phyloP scores from a whole-genome alignment of 1,140 invertebrate genomes.

The Thaumatotibia leucotreta region DNA sequence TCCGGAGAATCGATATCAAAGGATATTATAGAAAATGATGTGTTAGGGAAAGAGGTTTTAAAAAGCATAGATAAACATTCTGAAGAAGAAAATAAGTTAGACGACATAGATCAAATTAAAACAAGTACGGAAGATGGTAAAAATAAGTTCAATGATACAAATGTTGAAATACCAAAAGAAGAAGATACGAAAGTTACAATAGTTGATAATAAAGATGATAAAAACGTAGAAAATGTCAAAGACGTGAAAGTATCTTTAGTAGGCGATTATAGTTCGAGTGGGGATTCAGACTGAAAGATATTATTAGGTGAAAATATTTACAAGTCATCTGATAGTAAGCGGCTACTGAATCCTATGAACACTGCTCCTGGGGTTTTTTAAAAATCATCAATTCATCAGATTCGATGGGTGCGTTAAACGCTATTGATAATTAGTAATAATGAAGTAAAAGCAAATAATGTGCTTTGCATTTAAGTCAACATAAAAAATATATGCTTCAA shows the following conservation, averaged over 20 bases:
- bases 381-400: too few species aligned
- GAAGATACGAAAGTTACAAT: slow-evolving; percentile 15
- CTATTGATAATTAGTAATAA: too few species aligned
- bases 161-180: neutral
- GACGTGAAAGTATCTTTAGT: slow-evolving; percentile 43
- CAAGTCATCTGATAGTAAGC: too few species aligned
- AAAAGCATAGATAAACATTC: neutral
- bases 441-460: too few species aligned
- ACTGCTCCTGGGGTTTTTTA: too few species aligned
- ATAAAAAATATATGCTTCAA: too few species aligned
- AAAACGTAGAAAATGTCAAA: neutral
- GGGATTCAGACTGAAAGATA: slow-evolving; percentile 41
- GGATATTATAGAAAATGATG: neutral
- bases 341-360: too few species aligned
- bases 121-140: slow-evolving; percentile 16
- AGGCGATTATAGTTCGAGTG: slow-evolving; percentile 65
- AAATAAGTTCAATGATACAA: neutral
- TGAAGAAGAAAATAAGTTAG: slow-evolving; percentile 18
- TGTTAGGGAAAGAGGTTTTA: neutral
- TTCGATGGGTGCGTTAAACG: too few species aligned
- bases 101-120: slow-evolving; percentile 16
- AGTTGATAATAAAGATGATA: slow-evolving; percentile 5
- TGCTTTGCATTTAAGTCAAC: too few species aligned
- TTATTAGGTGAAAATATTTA: too few species aligned
- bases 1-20: neutral